Evolutionary conservation across 2,888 invertebrate genomes (phyloP), one percentile per base, ranked within the genome.

Genomic region (Yponomeuta malinellus): DNA sequence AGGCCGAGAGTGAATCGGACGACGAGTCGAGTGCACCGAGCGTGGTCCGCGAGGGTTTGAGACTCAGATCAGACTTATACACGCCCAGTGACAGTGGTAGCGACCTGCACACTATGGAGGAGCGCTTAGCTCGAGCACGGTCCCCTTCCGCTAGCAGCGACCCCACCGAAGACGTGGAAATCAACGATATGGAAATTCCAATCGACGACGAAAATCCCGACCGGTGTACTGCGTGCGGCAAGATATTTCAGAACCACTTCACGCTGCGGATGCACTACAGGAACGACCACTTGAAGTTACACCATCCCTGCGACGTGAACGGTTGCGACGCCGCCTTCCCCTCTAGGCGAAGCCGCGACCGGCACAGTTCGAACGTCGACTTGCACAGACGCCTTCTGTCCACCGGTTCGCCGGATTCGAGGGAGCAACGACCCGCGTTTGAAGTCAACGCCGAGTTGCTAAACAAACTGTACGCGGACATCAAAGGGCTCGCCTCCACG

Each of bases 271-370:
- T 97, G 76, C 98, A 98, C 87, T 98, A 96, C 88, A 96, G 97
- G 89, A 97, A 96, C 87, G 97, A 97, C 70, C 98, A 98, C 86
- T 93, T 97, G 76, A 97, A 97, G 85, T 89, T 97, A 80, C 96
- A 97, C 94, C 97, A 97, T 83, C 96, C 96, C 71, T 98, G 98
- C 88, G 97, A 96, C 77, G 96, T 98, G 59, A 97, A 95, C 79
- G 98, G 98, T 1, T 98, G 97, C 87, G 97, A 97, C 84, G 97
- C 97, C 8, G 96, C 97, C 9, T 98, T 98, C 85, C 97, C 97
- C 59, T 97, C 97, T 52, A 97, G 97, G 82, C 93, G 92, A 85
- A 94, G 93, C 89, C 93, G 92, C 82, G 94, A 89, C 83, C 88
- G 93, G 82, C 94, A 92, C 88, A 94, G 92, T 87, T 94, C 93